These are phyloP conservation scores for Drosophila serrata DNA, from an alignment of 1,140 invertebrate genomes.

Conservation along the genomic window DNA sequence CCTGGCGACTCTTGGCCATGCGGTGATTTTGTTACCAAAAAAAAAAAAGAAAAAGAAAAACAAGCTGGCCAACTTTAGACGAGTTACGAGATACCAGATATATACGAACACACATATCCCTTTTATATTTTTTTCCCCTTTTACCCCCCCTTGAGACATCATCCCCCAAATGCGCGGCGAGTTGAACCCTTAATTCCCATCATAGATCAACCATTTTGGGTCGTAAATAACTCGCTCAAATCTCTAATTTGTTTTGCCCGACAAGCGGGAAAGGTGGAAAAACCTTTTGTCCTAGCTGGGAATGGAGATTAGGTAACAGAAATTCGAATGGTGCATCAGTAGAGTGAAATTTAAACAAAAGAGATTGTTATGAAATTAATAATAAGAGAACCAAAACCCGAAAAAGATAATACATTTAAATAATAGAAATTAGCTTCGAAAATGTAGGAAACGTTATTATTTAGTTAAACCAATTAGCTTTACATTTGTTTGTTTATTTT, in stretches of 20 bases:
- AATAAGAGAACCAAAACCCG: background rate
- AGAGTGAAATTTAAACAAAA: background rate
- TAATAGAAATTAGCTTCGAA: too few relatives aligned
- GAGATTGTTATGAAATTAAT: background rate
- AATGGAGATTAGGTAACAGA: constrained; percentile 30
- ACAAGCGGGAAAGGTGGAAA: constrained; percentile 76
- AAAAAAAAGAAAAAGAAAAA: constrained; percentile 8
- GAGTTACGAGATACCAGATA: constrained; percentile 15
- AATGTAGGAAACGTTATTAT: background rate
- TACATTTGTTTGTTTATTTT: background rate
- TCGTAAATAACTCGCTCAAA: constrained; percentile 78
- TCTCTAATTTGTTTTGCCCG: constrained; percentile 81
- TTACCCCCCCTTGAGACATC: constrained; percentile 11
- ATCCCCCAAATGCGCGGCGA: constrained; percentile 43
- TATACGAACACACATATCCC: constrained; percentile 7
- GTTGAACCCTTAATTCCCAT: constrained; percentile 71
- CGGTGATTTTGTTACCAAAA: constrained; percentile 43
- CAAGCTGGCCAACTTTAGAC: constrained; percentile 43
- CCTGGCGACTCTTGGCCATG: constrained; percentile 72
- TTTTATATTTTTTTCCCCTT: constrained; percentile 2
- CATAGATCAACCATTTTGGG: constrained; percentile 81
- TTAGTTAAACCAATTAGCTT: background rate
- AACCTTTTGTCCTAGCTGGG: constrained; percentile 58
- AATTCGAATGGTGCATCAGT: background rate
- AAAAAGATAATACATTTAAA: background rate